A percentile compares a stretch with the other conserved stretches of the same genome.
Evolutionary conservation across 2,113 vertebrate species (phyloP).

Genomic region (Lamprotornis superbus): DNA sequence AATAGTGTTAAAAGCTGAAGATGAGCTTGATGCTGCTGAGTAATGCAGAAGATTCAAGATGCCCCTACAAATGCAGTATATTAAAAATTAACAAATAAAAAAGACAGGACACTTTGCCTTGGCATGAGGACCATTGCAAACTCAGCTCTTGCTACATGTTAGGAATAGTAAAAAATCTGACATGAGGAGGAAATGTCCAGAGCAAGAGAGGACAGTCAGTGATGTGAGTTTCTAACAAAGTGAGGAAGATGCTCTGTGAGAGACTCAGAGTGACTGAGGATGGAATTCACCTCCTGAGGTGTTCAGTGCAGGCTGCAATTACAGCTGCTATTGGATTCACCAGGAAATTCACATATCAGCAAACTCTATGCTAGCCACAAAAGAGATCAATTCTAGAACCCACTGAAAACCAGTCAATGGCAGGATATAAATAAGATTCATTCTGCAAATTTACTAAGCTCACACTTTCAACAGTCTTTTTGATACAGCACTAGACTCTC

Average conservation of each 20-base stretch:
- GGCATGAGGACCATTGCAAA: neutral
- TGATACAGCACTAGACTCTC: neutral
- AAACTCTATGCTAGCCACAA: neutral
- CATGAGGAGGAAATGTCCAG: neutral
- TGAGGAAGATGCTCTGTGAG: neutral
- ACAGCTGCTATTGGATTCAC: neutral
- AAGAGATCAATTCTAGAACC: neutral
- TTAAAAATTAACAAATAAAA: neutral
- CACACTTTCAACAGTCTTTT: neutral
- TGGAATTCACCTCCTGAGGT: neutral
- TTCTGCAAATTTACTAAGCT: neutral
- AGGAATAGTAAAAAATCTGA: neutral
- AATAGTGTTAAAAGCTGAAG: neutral
- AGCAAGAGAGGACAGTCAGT: neutral
- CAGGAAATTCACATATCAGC: neutral
- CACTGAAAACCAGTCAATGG: neutral
- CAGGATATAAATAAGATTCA: neutral
- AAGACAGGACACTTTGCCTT: neutral
- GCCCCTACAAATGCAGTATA: neutral
- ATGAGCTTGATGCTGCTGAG: neutral
- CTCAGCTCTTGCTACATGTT: neutral
- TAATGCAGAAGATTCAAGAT: neutral
- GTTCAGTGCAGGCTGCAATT: neutral
- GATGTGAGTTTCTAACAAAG: neutral
- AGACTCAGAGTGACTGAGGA: neutral